Evolutionary conservation across 1,140 invertebrate genomes (phyloP).

Genomic region (Himalopsyche phryganea): DNA sequence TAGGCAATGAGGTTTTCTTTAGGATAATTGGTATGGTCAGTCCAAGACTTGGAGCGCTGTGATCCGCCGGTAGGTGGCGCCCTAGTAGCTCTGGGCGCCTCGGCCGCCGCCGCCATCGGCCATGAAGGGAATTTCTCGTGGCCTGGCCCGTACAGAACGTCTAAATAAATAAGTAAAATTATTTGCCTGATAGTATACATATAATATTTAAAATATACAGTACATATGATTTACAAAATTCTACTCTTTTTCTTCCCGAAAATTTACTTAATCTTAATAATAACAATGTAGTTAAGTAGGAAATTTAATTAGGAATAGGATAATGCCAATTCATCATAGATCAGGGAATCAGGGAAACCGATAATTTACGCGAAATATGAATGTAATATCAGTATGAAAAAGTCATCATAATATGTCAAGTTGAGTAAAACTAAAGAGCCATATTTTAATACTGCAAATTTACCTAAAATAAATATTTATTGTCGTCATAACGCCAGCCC

Average conservation of each 20-base stretch:
- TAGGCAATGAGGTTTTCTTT: conserved; percentile 66
- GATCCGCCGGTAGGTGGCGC: conserved; percentile 55
- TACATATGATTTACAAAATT: too few relatives aligned
- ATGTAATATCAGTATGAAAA: too few relatives aligned
- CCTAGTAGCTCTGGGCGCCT: conserved; percentile 48
- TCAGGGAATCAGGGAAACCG: not conserved
- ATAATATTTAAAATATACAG: not conserved
- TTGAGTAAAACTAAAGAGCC: not conserved
- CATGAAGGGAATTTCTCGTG: conserved; percentile 82
- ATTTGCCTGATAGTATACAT: conserved; percentile 1
- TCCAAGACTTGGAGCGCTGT: conserved; percentile 69
- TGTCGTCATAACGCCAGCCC: too few relatives aligned
- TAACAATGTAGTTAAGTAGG: too few relatives aligned
- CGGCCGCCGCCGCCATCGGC: conserved; percentile 59
- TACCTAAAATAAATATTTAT: too few relatives aligned
- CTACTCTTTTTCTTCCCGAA: too few relatives aligned
- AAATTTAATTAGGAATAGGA: too few relatives aligned
- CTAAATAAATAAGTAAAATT: conserved; percentile 12
- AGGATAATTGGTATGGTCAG: conserved; percentile 70
- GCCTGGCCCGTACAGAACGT: conserved; percentile 65
- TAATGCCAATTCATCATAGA: not conserved
- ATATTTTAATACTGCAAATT: not conserved
- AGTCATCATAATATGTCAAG: too few relatives aligned
- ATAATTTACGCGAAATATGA: too few relatives aligned
- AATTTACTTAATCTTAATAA: not conserved